Conservation (phyloP, 2,888 invertebrate species). For the Cryptocheilus praepositus region DNA sequence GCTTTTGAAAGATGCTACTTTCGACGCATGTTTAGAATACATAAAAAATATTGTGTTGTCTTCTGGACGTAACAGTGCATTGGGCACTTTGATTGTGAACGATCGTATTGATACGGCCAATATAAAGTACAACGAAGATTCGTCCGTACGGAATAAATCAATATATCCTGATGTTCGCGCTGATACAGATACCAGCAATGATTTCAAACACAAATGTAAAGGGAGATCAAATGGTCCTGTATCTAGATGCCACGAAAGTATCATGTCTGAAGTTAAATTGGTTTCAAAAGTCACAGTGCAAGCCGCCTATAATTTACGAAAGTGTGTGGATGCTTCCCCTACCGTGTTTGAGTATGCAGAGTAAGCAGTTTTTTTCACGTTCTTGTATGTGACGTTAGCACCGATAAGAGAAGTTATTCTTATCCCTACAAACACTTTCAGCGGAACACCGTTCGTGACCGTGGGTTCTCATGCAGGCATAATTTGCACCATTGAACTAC, state of each 20-base stretch:
- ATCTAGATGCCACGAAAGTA: background rate
- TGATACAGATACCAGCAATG: background rate
- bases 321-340: slow-evolving; percentile 91
- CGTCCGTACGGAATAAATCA: no score
- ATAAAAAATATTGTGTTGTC: slow-evolving; percentile 44
- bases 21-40: slow-evolving; percentile 69
- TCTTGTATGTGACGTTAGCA: background rate
- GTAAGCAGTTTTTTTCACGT: slow-evolving; percentile 61
- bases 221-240: no score
- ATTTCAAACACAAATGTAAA: background rate
- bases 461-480: slow-evolving; percentile 87
- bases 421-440: slow-evolving; percentile 27
- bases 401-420: background rate
- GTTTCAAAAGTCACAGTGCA: background rate
- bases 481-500: slow-evolving; percentile 79
- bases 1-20: slow-evolving; percentile 76
- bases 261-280: background rate
- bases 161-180: background rate
- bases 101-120: no score
- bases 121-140: no score
- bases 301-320: slow-evolving; percentile 78
- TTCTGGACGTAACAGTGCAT: no score
- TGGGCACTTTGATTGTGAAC: no score
- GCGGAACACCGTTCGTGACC: slow-evolving; percentile 72
- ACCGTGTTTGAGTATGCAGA: slow-evolving; percentile 76